These are phyloP conservation scores for Eueides isabella DNA, from an alignment of 1,140 invertebrate species.

Conservation along the genomic window DNA sequence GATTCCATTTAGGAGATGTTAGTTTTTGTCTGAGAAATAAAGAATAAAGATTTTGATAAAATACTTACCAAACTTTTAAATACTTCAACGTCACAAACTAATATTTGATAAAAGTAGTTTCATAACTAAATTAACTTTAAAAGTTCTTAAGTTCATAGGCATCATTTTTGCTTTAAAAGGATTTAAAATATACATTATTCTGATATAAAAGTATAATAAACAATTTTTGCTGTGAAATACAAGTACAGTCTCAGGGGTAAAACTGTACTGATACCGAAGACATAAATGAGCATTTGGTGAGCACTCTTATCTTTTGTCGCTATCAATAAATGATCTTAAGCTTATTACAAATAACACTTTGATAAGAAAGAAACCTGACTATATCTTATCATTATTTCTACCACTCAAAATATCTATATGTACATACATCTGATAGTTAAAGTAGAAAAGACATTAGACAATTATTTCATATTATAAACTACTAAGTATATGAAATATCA, in stretches of 20 bases:
- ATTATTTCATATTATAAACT: background rate
- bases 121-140: conserved; percentile 59
- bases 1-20: conserved; percentile 99
- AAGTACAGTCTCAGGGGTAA: conserved; percentile 56
- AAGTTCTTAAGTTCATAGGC: conserved; percentile 59
- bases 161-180: conserved; percentile 63
- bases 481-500: background rate
- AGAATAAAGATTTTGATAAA: conserved; percentile 39
- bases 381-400: conserved; percentile 73
- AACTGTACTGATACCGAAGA: conserved; percentile 53
- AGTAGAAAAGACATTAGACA: conserved; percentile 19
- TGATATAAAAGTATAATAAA: conserved; percentile 15
- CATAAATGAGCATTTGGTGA: conserved; percentile 53
- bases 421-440: conserved; percentile 25
- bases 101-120: conserved; percentile 55
- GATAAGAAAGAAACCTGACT: conserved; percentile 70
- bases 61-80: conserved; percentile 63
- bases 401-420: conserved; percentile 51
- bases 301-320: conserved; percentile 60
- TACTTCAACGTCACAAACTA: conserved; percentile 61
- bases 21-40: conserved; percentile 94
- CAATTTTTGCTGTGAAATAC: conserved; percentile 17
- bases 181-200: conserved; percentile 54
- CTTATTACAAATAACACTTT: conserved; percentile 77
- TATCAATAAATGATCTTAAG: conserved; percentile 78